These are phyloP conservation scores for Dufourea novaeangliae DNA, from an alignment of 1,140 invertebrate species.

Conservation along the genomic window DNA sequence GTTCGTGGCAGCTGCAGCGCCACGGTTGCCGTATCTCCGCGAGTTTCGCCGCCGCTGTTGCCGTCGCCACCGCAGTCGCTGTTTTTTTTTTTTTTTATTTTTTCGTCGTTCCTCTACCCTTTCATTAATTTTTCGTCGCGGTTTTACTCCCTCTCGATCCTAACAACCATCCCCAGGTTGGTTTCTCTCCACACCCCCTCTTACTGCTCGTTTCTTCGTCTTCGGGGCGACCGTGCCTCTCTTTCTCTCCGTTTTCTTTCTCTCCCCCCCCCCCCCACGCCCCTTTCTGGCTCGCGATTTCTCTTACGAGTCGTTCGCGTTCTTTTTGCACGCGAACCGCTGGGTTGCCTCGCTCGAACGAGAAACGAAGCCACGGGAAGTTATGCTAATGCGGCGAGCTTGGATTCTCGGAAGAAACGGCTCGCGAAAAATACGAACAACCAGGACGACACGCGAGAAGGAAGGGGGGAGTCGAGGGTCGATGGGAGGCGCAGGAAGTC, in stretches of 20 bases:
- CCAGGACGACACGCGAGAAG: conserved; percentile 7
- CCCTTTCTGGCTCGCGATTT: background rate
- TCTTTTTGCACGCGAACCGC: conserved; percentile 36
- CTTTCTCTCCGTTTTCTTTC: background rate
- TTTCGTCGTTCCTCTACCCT: conserved; percentile 50
- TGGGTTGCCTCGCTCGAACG: conserved; percentile 39
- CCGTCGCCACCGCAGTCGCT: too few species aligned
- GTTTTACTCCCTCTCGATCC: conserved; percentile 54
- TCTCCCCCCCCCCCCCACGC: conserved; percentile 1
- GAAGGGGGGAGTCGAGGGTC: background rate
- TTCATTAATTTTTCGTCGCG: conserved; percentile 48
- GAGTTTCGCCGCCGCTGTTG: conserved; percentile 18
- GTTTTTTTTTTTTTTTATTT: too few species aligned
- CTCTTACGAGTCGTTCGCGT: conserved; percentile 9
- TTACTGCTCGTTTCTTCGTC: background rate
- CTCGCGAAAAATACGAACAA: conserved; percentile 38
- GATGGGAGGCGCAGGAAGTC: conserved; percentile 2
- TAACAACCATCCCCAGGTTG: background rate
- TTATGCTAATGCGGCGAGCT: conserved; percentile 58
- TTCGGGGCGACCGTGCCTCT: conserved; percentile 6
- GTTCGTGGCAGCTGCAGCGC: conserved; percentile 32
- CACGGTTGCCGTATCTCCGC: conserved; percentile 43
- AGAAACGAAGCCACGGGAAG: conserved; percentile 35
- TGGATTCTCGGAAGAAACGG: conserved; percentile 28
- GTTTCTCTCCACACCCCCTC: conserved; percentile 15